Base-by-base conservation (phyloP, 2,888 invertebrate genomes). In the Dolichopus griseipennis region DNA sequence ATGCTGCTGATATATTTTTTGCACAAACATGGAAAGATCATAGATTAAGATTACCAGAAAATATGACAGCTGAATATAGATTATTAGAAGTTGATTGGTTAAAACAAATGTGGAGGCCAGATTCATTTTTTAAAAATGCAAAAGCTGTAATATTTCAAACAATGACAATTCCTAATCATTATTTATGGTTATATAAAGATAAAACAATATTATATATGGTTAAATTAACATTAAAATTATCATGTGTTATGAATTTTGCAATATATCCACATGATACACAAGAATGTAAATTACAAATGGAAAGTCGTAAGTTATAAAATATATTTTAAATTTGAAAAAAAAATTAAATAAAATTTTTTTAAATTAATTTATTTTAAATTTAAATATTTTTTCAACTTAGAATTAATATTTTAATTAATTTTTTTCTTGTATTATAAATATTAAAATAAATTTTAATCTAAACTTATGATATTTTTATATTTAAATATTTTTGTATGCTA, bases 251-350 rank as follows among this genome's bases (percentile, higher is more conserved):
- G 95, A 93, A 95, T 81, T 94, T 95, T 79, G 88, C 93, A 76
- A 92, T 94, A 76, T 96, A 95, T 81, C 95, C 95, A 0, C 95
- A 95, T 76, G 95, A 95, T 77, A 94, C 94, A 0, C 95, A 96
- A 82, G 93, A 93, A 79, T 96, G 95, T 78, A 93, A 93, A 82
- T 84, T 95, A 71, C 93, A 95, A 83, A 94, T 95, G 91, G 95
- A 95, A 80, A 95, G 95, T 79, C 84, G 95, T 95, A 83, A 92
- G 95, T 52, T 52, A 12, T 52, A n/a, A 34, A 37, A 37, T 37
- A 10, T 7, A 37, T 34, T 34, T 34, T 34, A 37, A 37, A 37
- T 37, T 37, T 37, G 1, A 37, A 37, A 37, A 37, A 37, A 37
- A 37, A 37, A 37, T 7, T 10, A 37, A 37, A 37, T 12, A 37